These are phyloP conservation scores for Vanessa cardui DNA, from an alignment of 2,888 invertebrate species.

Conservation along the genomic window DNA sequence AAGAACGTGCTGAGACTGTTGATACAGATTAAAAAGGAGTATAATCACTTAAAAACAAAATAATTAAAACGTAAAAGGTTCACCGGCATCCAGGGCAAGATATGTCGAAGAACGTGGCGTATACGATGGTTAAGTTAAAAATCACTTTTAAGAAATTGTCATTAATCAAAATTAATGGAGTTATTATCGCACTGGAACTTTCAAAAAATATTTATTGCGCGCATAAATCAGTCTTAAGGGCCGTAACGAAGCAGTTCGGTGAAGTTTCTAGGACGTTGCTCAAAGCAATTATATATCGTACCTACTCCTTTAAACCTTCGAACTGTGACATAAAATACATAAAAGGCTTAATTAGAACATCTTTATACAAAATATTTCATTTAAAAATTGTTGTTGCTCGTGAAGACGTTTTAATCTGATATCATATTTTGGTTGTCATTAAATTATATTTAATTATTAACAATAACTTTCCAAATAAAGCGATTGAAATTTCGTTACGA, in stretches of 20 bases:
- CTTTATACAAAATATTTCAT: background rate
- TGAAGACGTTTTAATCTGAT: background rate
- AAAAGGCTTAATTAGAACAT: constrained; percentile 26
- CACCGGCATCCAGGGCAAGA: constrained; percentile 59
- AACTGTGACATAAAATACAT: constrained; percentile 21
- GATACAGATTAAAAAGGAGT: constrained; percentile 61
- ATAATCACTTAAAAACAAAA: constrained; percentile 64
- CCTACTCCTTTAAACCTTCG: constrained; percentile 21
- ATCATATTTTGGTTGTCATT: background rate
- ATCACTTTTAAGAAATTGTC: constrained; percentile 80
- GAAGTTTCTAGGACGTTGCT: constrained; percentile 77
- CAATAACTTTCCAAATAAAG: background rate
- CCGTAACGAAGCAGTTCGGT: constrained; percentile 71
- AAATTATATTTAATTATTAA: background rate
- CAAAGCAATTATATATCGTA: constrained; percentile 54
- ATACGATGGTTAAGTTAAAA: constrained; percentile 62
- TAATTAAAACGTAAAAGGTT: constrained; percentile 69
- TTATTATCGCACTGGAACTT: constrained; percentile 81
- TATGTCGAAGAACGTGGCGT: constrained; percentile 53
- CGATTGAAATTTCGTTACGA: background rate
- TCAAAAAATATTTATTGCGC: constrained; percentile 80
- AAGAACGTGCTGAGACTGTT: constrained; percentile 32
- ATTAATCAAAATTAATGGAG: constrained; percentile 83
- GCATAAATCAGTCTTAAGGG: constrained; percentile 81
- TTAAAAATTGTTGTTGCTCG: background rate